A percentile compares a stretch with the other conserved stretches of the same genome.
Evolutionary conservation across 2,888 invertebrate species (phyloP).

Genomic region (Chrysopilus asiliformis): DNA sequence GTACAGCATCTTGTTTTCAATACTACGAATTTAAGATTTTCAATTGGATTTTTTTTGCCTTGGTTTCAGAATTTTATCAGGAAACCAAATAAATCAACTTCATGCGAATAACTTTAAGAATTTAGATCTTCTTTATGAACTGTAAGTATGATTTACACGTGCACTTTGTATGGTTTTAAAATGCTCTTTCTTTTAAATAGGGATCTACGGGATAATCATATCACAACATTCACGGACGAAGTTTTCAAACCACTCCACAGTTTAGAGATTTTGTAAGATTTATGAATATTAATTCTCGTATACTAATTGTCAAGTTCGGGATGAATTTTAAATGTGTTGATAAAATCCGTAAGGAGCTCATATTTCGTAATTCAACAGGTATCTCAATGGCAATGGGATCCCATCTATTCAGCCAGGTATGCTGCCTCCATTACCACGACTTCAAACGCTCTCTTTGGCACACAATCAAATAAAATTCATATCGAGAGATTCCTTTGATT

Average conservation of each 20-base stretch:
- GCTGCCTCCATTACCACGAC: slow-evolving; percentile 30
- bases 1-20: too few species aligned
- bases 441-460: slow-evolving; percentile 38
- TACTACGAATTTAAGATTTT: not conserved
- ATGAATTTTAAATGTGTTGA: too few species aligned
- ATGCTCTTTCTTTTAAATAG: slow-evolving; percentile 29
- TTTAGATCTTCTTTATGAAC: slow-evolving; percentile 24
- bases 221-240: slow-evolving; percentile 29
- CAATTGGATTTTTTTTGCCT: slow-evolving; percentile 2
- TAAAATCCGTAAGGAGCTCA: too few species aligned
- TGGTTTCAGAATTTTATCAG: slow-evolving; percentile 26
- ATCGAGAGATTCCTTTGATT: slow-evolving; percentile 26
- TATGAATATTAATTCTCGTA: slow-evolving; percentile 24
- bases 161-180: too few species aligned
- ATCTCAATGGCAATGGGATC: slow-evolving; percentile 36
- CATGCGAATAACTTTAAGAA: slow-evolving; percentile 23
- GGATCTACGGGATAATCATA: slow-evolving; percentile 38
- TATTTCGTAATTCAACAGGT: too few species aligned
- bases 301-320: too few species aligned
- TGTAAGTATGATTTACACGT: too few species aligned
- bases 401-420: slow-evolving; percentile 24
- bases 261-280: slow-evolving; percentile 36
- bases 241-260: slow-evolving; percentile 33
- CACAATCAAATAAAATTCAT: slow-evolving; percentile 33
- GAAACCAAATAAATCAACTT: slow-evolving; percentile 25